Percentiles rank a stretch among this genome's conserved stretches.
These are phyloP conservation scores for Trematomus bernacchii DNA, from an alignment of 2,797 vertebrate genomes.

Conservation along the genomic window DNA sequence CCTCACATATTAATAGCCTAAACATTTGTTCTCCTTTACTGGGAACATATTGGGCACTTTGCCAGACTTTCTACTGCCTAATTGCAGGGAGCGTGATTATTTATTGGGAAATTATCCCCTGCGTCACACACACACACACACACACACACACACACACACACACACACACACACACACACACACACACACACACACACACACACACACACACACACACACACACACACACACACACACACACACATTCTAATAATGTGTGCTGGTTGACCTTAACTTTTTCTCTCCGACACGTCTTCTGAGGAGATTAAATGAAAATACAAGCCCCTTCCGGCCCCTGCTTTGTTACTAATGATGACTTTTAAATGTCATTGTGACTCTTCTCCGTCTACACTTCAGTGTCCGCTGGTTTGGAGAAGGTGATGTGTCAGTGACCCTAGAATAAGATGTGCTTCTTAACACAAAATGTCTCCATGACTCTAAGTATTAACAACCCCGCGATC, in stretches of 20 bases:
- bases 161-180: neutral
- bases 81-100: conserved; percentile 43
- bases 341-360: conserved; percentile 80
- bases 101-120: conserved; percentile 49
- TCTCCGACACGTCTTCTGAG: conserved; percentile 56
- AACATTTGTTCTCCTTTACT: conserved; percentile 10
- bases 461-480: neutral
- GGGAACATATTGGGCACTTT: conserved; percentile 31
- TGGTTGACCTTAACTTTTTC: conserved; percentile 56
- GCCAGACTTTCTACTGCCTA: conserved; percentile 34
- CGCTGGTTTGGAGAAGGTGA: conserved; percentile 35
- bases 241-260: conserved; percentile 39
- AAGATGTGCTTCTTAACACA: conserved; percentile 36
- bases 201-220: neutral
- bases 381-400: conserved; percentile 34
- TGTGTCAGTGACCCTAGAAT: conserved; percentile 33
- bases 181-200: neutral
- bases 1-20: conserved; percentile 19
- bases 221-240: neutral
- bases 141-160: neutral
- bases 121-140: neutral
- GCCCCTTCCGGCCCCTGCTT: conserved; percentile 56
- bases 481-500: conserved; percentile 41
- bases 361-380: conserved; percentile 79
- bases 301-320: conserved; percentile 62